Conservation (phyloP, 2,797 vertebrate species). For the Hafferia zeledoni region DNA sequence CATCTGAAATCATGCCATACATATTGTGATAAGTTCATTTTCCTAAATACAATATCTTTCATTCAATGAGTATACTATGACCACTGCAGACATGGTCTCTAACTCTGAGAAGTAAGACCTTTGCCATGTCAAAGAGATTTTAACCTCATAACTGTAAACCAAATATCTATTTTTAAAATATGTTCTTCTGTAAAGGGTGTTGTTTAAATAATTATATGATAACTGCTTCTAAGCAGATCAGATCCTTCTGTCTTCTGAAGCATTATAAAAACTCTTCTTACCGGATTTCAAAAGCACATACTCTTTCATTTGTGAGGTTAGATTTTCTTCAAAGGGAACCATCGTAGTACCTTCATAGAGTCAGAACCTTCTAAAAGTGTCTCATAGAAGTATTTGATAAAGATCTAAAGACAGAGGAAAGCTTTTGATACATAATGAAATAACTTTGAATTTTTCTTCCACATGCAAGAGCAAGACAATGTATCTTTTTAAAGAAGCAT, state of each 20-base stretch:
- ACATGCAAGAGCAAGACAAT: constrained; percentile 20
- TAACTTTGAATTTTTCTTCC: constrained; percentile 29
- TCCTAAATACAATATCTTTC: not conserved
- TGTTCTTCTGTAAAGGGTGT: not conserved
- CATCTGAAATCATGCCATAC: not conserved
- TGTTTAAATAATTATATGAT: constrained; percentile 34
- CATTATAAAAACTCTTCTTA: not conserved
- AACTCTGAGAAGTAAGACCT: not conserved
- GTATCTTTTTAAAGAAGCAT: not conserved
- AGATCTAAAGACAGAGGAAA: constrained; percentile 56
- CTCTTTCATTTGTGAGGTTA: constrained; percentile 55
- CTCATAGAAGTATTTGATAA: constrained; percentile 58
- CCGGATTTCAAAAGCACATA: constrained; percentile 22
- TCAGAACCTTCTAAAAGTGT: constrained; percentile 41
- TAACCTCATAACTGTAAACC: not conserved
- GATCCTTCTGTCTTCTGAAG: not conserved
- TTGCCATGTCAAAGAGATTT: not conserved
- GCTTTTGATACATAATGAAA: constrained; percentile 60
- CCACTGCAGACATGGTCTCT: not conserved
- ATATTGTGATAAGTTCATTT: not conserved
- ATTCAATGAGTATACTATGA: not conserved
- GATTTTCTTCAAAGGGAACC: constrained; percentile 62
- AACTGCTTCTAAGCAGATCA: constrained; percentile 13
- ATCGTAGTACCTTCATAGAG: constrained; percentile 22
- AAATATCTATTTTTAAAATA: not conserved